Base-by-base conservation (phyloP, 2,797 vertebrate species). In the Astyanax mexicanus region DNA sequence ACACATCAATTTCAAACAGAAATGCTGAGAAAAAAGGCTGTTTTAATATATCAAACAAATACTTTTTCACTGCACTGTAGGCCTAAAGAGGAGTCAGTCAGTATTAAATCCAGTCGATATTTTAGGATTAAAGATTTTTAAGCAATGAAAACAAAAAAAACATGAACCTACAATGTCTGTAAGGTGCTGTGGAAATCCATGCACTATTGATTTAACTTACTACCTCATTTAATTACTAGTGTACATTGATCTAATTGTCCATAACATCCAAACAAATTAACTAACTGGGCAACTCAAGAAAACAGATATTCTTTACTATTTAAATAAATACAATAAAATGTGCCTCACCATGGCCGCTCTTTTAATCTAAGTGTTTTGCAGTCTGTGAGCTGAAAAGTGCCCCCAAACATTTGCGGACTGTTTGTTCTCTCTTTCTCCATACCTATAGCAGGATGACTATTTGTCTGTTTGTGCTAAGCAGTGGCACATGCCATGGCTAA, bases 401-500 rank as follows among this genome's bases (percentile, higher is more conserved):
- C n/a, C 12, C 25, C 40, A 15, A 23, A 10, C 49, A 52, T 13
- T 25, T 12, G 1, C 52, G 11, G 27, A 35, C 37, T 52, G 27
- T 57, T 57, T 57, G 49, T 57, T 44, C 66, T 58, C 70, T 58
- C 75, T 74, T 21, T 51, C 61, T 52, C 71, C 5, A 45, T 25
- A 6, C 29, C 25, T 69, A 23, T 54, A 67, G 57, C 44, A 52
- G 17, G 70, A 81, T 51, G 17, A 19, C 25, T 61, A 61, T 69
- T 64, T 62, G 54, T 51, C 40, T 61, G 19, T 58, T n/a, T 55
- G 13, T 27, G 42, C 62, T 58, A 74, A 76, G 78, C 69, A 74
- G 15, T 13, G 15, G 76, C 70, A 67, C 78, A 75, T 76, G 70
- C 58, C 45, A 78, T 12, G 45, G 81, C 62, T 65, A 64, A 80